Conservation (phyloP, 2,797 vertebrate genomes). For the Liparis tanakae region DNA sequence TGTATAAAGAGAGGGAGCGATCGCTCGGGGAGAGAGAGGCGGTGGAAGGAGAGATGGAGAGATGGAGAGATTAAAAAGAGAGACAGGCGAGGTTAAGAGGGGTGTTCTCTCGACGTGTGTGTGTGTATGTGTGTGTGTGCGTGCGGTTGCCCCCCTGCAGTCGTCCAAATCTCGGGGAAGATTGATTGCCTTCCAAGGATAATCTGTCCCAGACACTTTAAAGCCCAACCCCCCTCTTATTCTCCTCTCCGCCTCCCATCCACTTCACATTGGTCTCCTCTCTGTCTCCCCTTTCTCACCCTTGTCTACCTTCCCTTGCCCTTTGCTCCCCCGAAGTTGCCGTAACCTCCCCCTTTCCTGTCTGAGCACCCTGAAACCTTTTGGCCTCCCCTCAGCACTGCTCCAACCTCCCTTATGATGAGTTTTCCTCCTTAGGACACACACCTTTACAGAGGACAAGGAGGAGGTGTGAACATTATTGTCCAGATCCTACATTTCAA, state of each 20-base stretch:
- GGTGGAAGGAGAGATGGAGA: slow-evolving; percentile 52
- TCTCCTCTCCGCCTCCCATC: slow-evolving; percentile 17
- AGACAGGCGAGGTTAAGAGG: slow-evolving; percentile 64
- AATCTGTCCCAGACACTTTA: slow-evolving; percentile 80
- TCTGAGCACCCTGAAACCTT: slow-evolving; percentile 42
- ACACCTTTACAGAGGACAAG: slow-evolving; percentile 4
- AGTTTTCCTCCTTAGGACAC: slow-evolving; percentile 25
- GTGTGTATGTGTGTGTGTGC: slow-evolving; percentile 24
- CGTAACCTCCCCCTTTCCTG: slow-evolving; percentile 55
- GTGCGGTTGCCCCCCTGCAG: slow-evolving; percentile 37
- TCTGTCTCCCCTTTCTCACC: slow-evolving; percentile 49
- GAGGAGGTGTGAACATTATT: slow-evolving; percentile 21
- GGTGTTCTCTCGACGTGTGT: slow-evolving; percentile 48
- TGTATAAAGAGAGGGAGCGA: slow-evolving; percentile 27
- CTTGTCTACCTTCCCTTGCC: slow-evolving; percentile 57
- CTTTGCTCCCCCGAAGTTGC: slow-evolving; percentile 58
- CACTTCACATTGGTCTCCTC: slow-evolving; percentile 39
- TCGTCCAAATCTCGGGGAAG: slow-evolving; percentile 63
- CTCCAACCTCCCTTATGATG: slow-evolving; percentile 19
- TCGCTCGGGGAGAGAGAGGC: slow-evolving; percentile 29
- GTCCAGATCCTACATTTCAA: slow-evolving; percentile 19
- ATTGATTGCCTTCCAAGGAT: slow-evolving; percentile 80
- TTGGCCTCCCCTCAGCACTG: background rate
- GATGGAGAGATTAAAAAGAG: slow-evolving; percentile 56
- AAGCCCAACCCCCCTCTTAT: slow-evolving; percentile 21